Percentiles rank a stretch among this genome's conserved stretches.
Conservation (phyloP, 1,140 invertebrate genomes). For the Macrobrachium nipponense region DNA sequence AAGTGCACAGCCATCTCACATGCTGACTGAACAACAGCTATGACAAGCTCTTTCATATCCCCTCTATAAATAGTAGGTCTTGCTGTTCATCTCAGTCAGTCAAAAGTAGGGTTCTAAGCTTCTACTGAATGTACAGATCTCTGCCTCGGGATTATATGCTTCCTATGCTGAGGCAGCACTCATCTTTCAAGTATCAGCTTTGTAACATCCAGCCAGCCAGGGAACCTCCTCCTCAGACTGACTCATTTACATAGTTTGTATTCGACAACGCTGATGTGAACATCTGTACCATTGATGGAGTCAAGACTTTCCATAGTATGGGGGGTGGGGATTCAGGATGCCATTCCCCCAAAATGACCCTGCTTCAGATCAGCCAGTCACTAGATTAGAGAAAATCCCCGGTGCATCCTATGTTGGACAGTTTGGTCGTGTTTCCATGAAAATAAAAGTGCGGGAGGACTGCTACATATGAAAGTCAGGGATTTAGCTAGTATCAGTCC, state of each 20-base stretch:
- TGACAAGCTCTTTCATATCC: neutral
- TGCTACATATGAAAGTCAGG: no score
- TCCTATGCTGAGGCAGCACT: neutral
- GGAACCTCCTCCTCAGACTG: neutral
- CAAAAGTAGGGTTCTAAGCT: neutral
- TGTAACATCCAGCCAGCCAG: neutral
- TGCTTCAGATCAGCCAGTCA: neutral
- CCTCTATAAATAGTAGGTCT: neutral
- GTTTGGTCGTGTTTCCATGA: neutral
- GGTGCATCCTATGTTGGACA: neutral
- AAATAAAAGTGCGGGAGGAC: neutral
- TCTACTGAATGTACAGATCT: neutral
- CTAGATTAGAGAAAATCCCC: neutral
- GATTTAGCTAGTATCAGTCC: slow-evolving; percentile 1
- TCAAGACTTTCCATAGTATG: slow-evolving; percentile 4
- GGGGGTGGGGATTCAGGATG: neutral
- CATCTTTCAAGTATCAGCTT: no score
- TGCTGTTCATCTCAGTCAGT: neutral
- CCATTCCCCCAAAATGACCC: neutral
- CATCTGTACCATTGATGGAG: no score
- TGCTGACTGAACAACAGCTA: neutral
- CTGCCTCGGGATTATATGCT: neutral
- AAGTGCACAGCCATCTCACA: neutral
- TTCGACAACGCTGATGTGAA: no score
- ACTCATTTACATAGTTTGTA: slow-evolving; percentile 7